Conservation (phyloP, 2,113 vertebrate genomes). For the Eolophus roseicapilla region DNA sequence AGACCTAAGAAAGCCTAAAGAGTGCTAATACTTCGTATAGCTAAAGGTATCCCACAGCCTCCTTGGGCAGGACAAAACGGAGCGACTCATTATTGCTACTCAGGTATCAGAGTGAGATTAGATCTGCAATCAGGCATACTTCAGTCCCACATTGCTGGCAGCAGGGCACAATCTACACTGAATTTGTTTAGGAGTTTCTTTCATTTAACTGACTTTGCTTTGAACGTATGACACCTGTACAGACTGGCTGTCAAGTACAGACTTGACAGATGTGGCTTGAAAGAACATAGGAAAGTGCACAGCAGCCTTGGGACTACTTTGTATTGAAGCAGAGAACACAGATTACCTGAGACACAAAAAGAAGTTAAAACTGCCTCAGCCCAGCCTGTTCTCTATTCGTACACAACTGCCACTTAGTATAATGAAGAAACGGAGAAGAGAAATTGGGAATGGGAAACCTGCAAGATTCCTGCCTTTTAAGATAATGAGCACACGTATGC, state of each 20-base stretch:
- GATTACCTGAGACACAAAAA: not conserved
- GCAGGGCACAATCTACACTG: not conserved
- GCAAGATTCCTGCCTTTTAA: not conserved
- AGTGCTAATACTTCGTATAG: not conserved
- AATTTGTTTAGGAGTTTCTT: not conserved
- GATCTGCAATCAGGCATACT: not conserved
- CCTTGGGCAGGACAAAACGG: not conserved
- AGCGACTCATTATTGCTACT: not conserved
- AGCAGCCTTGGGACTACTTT: not conserved
- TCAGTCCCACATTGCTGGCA: not conserved
- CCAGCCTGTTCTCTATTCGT: not conserved
- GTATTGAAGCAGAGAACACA: not conserved
- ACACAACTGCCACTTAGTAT: not conserved
- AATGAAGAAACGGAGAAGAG: not conserved
- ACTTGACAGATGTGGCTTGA: slow-evolving; percentile 12
- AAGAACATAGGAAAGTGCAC: not conserved
- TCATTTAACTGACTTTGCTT: not conserved
- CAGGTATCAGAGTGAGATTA: not conserved
- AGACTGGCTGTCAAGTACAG: not conserved
- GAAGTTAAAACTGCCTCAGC: not conserved
- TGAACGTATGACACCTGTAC: not conserved
- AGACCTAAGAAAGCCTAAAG: not conserved
- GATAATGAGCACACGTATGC: not conserved
- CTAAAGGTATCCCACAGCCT: not conserved
- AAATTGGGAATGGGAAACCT: not conserved